phyloP scores from a whole-genome alignment of 2,797 vertebrate genomes.

The Sylvilagus floridanus region DNA sequence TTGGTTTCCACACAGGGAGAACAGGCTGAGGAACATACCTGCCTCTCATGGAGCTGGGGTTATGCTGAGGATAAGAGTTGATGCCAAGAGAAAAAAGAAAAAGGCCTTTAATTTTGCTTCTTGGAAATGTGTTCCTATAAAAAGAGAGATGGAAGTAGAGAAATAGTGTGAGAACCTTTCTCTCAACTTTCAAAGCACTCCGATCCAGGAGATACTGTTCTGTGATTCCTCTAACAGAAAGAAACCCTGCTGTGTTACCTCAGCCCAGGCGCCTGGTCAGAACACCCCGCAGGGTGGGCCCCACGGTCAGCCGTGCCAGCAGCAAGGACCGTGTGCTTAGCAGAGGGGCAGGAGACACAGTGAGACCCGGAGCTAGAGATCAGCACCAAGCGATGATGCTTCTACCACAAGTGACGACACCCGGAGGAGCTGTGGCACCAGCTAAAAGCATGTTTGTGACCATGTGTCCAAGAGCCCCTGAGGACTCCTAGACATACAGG shows the following conservation, averaged over 20 bases:
- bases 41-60: not conserved
- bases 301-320: no score
- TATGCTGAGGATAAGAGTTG: not conserved
- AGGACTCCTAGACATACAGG: not conserved
- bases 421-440: not conserved
- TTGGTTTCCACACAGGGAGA: not conserved
- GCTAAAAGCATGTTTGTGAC: not conserved
- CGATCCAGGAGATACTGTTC: not conserved
- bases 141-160: not conserved
- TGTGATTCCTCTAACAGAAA: not conserved
- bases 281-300: accelerated
- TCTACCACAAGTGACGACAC: accelerated
- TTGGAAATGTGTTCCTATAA: not conserved
- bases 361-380: not conserved
- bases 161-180: not conserved
- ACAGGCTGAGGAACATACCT: not conserved
- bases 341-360: not conserved
- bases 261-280: not conserved
- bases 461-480: not conserved
- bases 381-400: not conserved
- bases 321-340: not conserved
- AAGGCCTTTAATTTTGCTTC: not conserved
- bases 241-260: not conserved
- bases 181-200: not conserved
- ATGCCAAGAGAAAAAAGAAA: conserved; percentile 35